Conservation (phyloP, 37 sponge, comb jelly and placozoan genomes). For the Cliona cf. orientalis region DNA sequence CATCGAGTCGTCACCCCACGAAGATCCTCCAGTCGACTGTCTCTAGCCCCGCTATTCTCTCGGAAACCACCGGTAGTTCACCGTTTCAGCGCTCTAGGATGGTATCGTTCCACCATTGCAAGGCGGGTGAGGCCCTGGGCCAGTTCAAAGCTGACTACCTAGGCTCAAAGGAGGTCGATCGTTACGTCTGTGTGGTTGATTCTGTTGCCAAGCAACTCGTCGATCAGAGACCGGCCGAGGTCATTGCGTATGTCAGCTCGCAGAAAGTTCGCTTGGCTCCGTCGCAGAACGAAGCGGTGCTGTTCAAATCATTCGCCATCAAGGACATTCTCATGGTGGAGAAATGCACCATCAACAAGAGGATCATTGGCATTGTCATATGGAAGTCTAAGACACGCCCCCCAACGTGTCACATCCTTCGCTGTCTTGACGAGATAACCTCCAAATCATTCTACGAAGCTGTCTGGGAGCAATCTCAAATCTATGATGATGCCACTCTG, state of each 20-base stretch:
- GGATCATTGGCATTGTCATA: slow-evolving; percentile 57
- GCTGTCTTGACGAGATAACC: slow-evolving; percentile 44
- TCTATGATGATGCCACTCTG: slow-evolving; percentile 29
- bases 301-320: slow-evolving; percentile 72
- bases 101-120: slow-evolving; percentile 34
- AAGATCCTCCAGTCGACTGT: neutral
- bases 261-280: slow-evolving; percentile 64
- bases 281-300: slow-evolving; percentile 30
- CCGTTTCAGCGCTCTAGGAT: slow-evolving; percentile 4
- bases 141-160: slow-evolving; percentile 49
- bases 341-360: slow-evolving; percentile 64
- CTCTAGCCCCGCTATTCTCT: slow-evolving; percentile 7
- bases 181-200: slow-evolving; percentile 26
- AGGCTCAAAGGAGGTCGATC: slow-evolving; percentile 52
- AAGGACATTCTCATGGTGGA: slow-evolving; percentile 44
- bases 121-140: slow-evolving; percentile 32
- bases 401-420: slow-evolving; percentile 64
- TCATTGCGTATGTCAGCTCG: slow-evolving; percentile 52
- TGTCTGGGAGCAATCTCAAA: slow-evolving; percentile 38
- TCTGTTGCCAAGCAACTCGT: slow-evolving; percentile 38
- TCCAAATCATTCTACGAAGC: slow-evolving; percentile 44
- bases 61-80: neutral
- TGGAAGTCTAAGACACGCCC: slow-evolving; percentile 31
- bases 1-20: no score
- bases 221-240: slow-evolving; percentile 24